These are phyloP conservation scores for Pristionchus arcanus DNA, from an alignment of 2,888 invertebrate species.

Conservation along the genomic window DNA sequence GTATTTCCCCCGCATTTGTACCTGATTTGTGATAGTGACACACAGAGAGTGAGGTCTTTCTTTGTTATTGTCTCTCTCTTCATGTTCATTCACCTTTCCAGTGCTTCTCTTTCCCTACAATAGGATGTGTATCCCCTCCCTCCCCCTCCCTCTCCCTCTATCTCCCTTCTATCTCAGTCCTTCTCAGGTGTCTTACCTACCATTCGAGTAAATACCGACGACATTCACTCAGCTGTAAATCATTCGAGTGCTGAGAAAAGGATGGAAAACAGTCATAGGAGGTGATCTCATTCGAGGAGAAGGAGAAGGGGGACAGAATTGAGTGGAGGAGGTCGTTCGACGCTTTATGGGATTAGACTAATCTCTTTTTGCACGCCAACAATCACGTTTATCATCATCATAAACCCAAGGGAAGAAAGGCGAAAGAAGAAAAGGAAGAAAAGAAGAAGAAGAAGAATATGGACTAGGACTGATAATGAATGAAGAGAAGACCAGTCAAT, in stretches of 20 bases:
- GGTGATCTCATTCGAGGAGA: conserved; percentile 9
- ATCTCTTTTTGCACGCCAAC: background rate
- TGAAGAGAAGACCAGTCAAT: background rate
- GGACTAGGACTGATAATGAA: conserved; percentile 7
- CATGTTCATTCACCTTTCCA: conserved; percentile 1
- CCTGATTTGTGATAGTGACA: too few species aligned
- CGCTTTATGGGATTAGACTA: conserved; percentile 18
- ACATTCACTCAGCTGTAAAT: conserved; percentile 30
- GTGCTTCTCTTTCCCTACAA: background rate
- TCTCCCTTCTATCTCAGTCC: background rate
- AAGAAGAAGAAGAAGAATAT: background rate
- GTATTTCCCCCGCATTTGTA: too few species aligned
- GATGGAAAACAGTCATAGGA: background rate
- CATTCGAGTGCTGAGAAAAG: conserved; percentile 29
- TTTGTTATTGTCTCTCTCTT: background rate
- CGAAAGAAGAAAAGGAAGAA: background rate
- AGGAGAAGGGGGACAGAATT: background rate
- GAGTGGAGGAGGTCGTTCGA: background rate
- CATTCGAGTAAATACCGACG: conserved; percentile 13
- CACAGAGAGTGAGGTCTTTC: background rate
- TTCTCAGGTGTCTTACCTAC: background rate
- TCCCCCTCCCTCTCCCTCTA: background rate
- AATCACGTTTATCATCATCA: conserved; percentile 43
- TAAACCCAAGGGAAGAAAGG: conserved; percentile 5
- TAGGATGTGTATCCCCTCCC: background rate